Conservation (phyloP, 2,797 vertebrate genomes). For the Bradypus variegatus region DNA sequence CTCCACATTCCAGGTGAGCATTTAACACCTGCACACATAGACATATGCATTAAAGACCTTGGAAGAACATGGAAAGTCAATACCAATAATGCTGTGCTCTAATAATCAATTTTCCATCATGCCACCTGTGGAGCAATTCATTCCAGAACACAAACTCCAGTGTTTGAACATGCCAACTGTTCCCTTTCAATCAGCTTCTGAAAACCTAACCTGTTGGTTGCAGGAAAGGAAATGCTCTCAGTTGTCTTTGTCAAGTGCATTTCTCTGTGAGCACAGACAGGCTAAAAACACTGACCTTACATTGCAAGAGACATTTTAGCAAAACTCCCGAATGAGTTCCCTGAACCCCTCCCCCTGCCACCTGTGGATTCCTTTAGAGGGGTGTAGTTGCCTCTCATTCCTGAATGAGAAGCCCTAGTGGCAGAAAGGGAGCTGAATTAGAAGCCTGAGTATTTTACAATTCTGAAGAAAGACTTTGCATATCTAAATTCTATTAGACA, state of each 20-base stretch:
- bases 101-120: background rate
- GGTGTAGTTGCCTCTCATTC: background rate
- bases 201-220: background rate
- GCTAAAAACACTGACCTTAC: background rate
- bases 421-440: background rate
- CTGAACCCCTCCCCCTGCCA: background rate
- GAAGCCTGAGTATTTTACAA: background rate
- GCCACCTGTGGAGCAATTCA: background rate
- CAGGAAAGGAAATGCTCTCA: background rate
- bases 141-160: background rate
- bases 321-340: background rate
- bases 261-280: background rate
- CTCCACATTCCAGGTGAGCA: background rate
- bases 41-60: background rate
- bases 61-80: background rate
- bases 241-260: background rate
- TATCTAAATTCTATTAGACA: background rate
- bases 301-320: background rate
- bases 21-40: background rate
- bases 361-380: background rate
- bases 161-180: constrained; percentile 17
- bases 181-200: background rate
- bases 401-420: background rate
- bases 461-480: background rate
- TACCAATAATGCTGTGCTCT: background rate